phyloP scores from a whole-genome alignment of 2,888 invertebrate species.

The Drosophila aldrichi region DNA sequence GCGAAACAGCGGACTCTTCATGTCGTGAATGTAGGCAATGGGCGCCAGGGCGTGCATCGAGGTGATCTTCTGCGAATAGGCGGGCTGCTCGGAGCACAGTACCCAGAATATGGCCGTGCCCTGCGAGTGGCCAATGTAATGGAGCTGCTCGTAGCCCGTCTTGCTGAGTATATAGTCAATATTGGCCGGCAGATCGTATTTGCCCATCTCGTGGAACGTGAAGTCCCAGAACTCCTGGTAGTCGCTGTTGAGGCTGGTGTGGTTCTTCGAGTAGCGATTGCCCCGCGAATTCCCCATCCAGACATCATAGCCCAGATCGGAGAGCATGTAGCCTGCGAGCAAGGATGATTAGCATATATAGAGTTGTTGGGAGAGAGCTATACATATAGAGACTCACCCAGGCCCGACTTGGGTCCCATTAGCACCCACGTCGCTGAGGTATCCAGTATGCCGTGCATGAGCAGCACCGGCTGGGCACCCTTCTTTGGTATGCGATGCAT shows the following conservation, averaged over 20 bases:
- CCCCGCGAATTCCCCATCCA: constrained; percentile 85
- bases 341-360: neutral
- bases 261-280: constrained; percentile 85
- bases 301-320: constrained; percentile 85
- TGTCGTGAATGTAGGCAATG: constrained; percentile 86
- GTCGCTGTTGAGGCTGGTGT: constrained; percentile 83
- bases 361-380: rapidly evolving
- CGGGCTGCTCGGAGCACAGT: constrained; percentile 86
- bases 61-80: constrained; percentile 86
- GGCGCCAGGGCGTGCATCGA: constrained; percentile 87
- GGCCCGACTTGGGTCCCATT: constrained; percentile 89
- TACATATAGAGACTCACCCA: constrained; percentile 86
- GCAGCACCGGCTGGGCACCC: constrained; percentile 86
- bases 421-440: constrained; percentile 91
- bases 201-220: constrained; percentile 91
- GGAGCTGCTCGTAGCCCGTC: constrained; percentile 88
- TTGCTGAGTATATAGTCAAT: constrained; percentile 89
- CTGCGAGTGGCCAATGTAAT: constrained; percentile 92
- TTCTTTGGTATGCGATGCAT: constrained; percentile 90
- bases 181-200: constrained; percentile 92
- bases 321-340: constrained; percentile 84
- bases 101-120: constrained; percentile 88
- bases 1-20: constrained; percentile 85
- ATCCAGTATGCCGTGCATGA: constrained; percentile 91
- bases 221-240: constrained; percentile 87